A percentile compares a stretch with the other conserved stretches of the same genome.
Conservation (phyloP, 2,113 vertebrate genomes). For the Rhineura floridana region DNA sequence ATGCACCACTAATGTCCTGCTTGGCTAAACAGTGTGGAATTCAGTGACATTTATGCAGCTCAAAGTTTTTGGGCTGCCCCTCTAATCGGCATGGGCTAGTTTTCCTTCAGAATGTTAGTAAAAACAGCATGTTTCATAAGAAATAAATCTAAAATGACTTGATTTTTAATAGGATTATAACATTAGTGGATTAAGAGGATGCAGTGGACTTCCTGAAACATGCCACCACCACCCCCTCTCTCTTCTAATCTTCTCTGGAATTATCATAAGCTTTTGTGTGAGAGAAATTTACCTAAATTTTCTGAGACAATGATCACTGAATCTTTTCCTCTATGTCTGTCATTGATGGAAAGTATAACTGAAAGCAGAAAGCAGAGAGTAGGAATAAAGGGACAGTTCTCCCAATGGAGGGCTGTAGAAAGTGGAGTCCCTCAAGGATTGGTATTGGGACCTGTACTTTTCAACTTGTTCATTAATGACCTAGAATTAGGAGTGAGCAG, state of each 20-base stretch:
- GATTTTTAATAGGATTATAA: not conserved
- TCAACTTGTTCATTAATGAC: no score
- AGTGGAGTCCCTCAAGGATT: no score
- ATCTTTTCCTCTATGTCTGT: not conserved
- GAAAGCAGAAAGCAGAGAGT: no score
- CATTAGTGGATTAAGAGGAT: slow-evolving; percentile 6
- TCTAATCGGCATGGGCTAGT: not conserved
- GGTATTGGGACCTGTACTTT: no score
- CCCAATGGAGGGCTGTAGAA: no score
- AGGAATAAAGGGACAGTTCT: no score
- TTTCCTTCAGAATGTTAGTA: not conserved
- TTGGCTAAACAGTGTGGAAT: not conserved
- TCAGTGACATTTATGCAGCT: not conserved
- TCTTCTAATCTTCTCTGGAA: not conserved
- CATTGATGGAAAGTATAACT: not conserved
- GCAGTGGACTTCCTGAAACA: slow-evolving; percentile 2
- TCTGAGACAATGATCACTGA: slow-evolving; percentile 9
- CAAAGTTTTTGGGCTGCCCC: not conserved
- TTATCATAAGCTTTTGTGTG: not conserved
- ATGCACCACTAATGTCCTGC: not conserved
- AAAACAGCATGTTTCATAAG: not conserved
- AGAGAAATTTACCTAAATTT: not conserved
- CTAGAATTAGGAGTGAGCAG: no score
- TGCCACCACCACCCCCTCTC: not conserved
- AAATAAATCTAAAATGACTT: not conserved